Base-by-base conservation (phyloP, 2,113 vertebrate genomes). In the Planiliza haematocheilus region DNA sequence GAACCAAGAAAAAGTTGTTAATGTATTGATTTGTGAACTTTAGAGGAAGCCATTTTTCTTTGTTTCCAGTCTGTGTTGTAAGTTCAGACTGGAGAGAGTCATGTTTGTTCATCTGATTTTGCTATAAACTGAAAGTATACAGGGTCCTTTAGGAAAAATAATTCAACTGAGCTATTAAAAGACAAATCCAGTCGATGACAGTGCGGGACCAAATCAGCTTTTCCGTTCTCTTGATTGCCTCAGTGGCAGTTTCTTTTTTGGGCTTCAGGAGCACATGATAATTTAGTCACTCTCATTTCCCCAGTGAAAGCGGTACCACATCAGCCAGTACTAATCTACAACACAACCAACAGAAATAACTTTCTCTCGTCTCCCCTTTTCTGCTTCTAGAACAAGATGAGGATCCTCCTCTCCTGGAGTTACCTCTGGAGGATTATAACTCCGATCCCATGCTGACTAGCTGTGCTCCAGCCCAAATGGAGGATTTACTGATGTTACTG, bases 371-470 rank as follows among this genome's bases (percentile, higher is more conserved):
- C 10, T 10, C 46, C 8, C 16, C 74, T 37, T 72, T 45, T 80
- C 55, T 69, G 0, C 53, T 55, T 10, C 46, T 69, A 91, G 90
- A 71, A 77, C 83, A 64, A 78, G 30, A 55, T 4, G 52, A 0
- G 2, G 37, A 61, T 50, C 43, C 7, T 56, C 70, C 12, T 50
- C 37, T 7, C 10, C 9, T 52, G 30, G 30, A 51, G 1, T 42
- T 39, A 12, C 21, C 49, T 8, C 38, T 67, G 63, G 80, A 85
- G n/a, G 4, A 42, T 0, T 58, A 17, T 59, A n/a, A n/a, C 13
- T 4, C 18, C 48, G 91, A 91, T 51, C 88, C 88, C 53, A 88
- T 91, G 89, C 45, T 89, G 51, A 71, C 65, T 71, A 49, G 8
- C 18, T 8, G 38, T 9, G 9, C 1, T 18, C 11, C 0, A 30